phyloP scores from a whole-genome alignment of 1,140 invertebrate species.

The Leptestheria dahalacensis region DNA sequence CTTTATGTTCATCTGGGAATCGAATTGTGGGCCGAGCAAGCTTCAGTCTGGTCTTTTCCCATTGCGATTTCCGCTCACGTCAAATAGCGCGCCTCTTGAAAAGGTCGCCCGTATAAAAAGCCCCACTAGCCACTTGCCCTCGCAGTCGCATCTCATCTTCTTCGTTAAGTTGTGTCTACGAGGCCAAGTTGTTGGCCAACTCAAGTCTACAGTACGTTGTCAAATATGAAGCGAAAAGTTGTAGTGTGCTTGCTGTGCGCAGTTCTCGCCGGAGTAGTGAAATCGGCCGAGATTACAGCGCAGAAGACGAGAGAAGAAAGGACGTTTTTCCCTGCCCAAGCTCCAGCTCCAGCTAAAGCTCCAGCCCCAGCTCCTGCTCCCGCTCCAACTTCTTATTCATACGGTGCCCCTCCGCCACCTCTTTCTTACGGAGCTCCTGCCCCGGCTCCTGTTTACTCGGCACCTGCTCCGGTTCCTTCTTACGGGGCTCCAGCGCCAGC shows the following conservation, averaged over 20 bases:
- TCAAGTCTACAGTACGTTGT: too few species aligned
- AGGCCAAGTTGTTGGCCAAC: too few species aligned
- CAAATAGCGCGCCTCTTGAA: not conserved
- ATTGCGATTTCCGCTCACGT: not conserved
- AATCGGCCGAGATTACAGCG: too few species aligned
- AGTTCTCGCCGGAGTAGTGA: too few species aligned
- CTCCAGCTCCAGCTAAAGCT: not conserved
- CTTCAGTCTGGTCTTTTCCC: not conserved
- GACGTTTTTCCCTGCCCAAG: too few species aligned
- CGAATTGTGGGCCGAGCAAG: not conserved
- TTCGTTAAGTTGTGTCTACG: too few species aligned
- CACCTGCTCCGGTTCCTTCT: not conserved
- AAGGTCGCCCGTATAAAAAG: not conserved
- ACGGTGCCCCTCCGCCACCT: not conserved
- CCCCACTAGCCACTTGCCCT: too few species aligned
- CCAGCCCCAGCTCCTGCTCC: not conserved
- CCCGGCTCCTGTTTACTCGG: not conserved
- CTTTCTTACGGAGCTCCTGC: not conserved
- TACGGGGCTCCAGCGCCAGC: conserved; percentile 3
- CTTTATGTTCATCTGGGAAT: too few species aligned
- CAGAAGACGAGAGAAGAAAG: too few species aligned
- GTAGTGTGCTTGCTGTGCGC: too few species aligned
- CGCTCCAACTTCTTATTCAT: not conserved
- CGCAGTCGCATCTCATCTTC: too few species aligned
- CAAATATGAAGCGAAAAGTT: too few species aligned